Evolutionary conservation across 92 coral and sea anemone genomes (phyloP).

Genomic region (Actinernus sp.): DNA sequence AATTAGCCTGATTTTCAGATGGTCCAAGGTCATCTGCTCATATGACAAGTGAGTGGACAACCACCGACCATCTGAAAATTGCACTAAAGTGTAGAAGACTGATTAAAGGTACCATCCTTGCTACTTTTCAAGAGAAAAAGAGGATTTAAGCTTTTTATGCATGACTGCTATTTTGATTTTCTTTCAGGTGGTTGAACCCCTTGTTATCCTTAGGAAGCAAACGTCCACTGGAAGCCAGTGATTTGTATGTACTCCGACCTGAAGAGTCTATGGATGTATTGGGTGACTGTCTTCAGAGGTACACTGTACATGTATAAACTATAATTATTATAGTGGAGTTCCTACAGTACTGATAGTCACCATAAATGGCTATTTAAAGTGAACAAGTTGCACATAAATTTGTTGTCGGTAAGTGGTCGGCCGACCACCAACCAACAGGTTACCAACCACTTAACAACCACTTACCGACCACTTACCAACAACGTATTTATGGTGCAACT

Average conservation of each 20-base stretch:
- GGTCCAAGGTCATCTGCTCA: too few relatives aligned
- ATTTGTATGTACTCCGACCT: conserved; percentile 64
- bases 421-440: background rate
- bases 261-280: conserved; percentile 60
- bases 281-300: conserved; percentile 77
- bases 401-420: background rate
- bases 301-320: background rate
- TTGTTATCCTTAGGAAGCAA: conserved; percentile 67
- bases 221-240: conserved; percentile 61
- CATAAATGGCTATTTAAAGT: too few relatives aligned
- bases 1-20: too few relatives aligned
- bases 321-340: too few relatives aligned
- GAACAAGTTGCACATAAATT: background rate
- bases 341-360: too few relatives aligned
- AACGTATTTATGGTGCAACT: too few relatives aligned
- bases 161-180: background rate
- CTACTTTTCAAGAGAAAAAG: too few relatives aligned
- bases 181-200: conserved; percentile 69
- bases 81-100: too few relatives aligned
- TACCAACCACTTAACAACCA: background rate
- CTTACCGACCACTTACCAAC: background rate
- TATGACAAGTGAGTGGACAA: too few relatives aligned
- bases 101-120: too few relatives aligned
- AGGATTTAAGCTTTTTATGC: too few relatives aligned
- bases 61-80: too few relatives aligned